A percentile compares a stretch with the other conserved stretches of the same genome.
Evolutionary conservation across 1,140 invertebrate genomes (phyloP).

Genomic region (Metaphire vulgaris): DNA sequence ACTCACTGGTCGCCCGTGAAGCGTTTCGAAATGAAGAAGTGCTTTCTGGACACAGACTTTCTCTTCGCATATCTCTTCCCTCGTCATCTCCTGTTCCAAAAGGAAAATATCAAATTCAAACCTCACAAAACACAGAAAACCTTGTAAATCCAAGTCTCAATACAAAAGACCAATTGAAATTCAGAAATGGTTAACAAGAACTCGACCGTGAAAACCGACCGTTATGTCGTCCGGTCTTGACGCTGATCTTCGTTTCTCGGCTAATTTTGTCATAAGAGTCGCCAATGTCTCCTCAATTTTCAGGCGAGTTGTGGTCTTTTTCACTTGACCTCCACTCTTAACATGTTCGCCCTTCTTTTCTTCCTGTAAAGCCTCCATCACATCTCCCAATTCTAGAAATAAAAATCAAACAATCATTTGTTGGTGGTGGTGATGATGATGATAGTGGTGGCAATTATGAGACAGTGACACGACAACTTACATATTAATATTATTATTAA

Average conservation of each 20-base stretch:
- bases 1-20: conserved; percentile 71
- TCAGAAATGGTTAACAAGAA: no score
- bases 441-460: no score
- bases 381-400: neutral
- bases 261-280: neutral
- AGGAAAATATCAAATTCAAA: no score
- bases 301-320: neutral
- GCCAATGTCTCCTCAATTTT: neutral
- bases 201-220: no score
- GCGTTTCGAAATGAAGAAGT: conserved; percentile 75
- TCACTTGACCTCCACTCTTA: neutral
- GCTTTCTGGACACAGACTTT: conserved; percentile 85
- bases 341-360: neutral
- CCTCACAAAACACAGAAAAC: no score
- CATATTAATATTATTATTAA: no score
- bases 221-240: neutral
- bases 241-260: neutral
- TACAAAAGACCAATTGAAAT: no score
- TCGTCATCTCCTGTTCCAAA: conserved; percentile 43
- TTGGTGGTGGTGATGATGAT: no score
- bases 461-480: no score
- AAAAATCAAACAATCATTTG: no score
- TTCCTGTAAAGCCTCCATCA: neutral
- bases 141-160: no score
- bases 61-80: conserved; percentile 67